phyloP scores from a whole-genome alignment of 2,797 vertebrate genomes.

The Apogon hyalosoma region DNA sequence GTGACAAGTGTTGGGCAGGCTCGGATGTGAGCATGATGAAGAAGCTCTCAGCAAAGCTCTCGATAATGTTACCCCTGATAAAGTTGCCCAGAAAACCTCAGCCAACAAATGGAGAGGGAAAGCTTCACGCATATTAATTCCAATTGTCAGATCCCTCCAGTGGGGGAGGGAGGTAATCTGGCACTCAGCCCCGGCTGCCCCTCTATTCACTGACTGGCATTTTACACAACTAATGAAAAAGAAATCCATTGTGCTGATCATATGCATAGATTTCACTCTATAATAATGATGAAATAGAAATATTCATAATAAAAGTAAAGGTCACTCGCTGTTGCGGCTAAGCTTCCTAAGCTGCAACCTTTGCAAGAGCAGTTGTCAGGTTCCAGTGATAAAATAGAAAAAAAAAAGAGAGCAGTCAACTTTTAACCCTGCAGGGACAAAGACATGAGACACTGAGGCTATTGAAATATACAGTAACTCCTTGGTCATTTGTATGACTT shows the following conservation, averaged over 20 bases:
- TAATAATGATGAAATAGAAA: constrained; percentile 95
- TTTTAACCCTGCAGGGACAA: constrained; percentile 70
- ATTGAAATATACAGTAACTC: constrained; percentile 10
- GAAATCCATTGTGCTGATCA: constrained; percentile 90
- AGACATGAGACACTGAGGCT: constrained; percentile 57
- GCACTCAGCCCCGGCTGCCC: constrained; percentile 72
- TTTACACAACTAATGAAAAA: constrained; percentile 94
- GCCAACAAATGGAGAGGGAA: constrained; percentile 89
- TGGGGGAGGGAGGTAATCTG: constrained; percentile 76
- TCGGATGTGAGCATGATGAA: constrained; percentile 95
- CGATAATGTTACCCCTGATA: constrained; percentile 98
- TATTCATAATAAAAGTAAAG: constrained; percentile 99
- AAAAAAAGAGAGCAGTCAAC: constrained; percentile 55
- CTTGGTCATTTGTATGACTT: constrained; percentile 33
- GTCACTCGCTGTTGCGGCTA: constrained; percentile 92
- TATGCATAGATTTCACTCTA: constrained; percentile 91
- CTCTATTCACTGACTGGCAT: constrained; percentile 88
- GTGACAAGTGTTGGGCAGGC: constrained; percentile 96
- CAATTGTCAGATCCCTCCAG: constrained; percentile 82
- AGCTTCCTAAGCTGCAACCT: constrained; percentile 97
- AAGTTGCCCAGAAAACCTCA: constrained; percentile 92
- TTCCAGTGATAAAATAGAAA: constrained; percentile 74
- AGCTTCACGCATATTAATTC: constrained; percentile 94
- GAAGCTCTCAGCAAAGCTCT: constrained; percentile 94
- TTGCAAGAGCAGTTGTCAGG: constrained; percentile 89